These are phyloP conservation scores for Euglossa dilemma DNA, from an alignment of 1,140 invertebrate genomes.

Conservation along the genomic window DNA sequence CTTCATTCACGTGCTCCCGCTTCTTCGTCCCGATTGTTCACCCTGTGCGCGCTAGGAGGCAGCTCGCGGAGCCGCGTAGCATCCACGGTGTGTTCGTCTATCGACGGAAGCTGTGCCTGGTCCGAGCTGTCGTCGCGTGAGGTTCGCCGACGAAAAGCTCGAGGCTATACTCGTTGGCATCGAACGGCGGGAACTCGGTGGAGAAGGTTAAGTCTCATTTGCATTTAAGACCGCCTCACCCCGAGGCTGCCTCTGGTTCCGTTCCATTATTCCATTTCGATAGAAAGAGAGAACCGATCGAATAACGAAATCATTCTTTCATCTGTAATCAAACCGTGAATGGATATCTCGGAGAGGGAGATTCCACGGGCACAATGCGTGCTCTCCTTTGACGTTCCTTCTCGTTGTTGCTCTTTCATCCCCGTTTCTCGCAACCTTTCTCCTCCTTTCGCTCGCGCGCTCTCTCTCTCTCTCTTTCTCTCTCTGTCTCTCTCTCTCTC, in stretches of 20 bases:
- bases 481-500: background rate
- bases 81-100: background rate
- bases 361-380: constrained; percentile 16
- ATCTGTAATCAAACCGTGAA: constrained; percentile 10
- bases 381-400: constrained; percentile 8
- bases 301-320: constrained; percentile 22
- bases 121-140: background rate
- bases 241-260: background rate
- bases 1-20: background rate
- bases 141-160: too few relatives aligned
- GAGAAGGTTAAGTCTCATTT: constrained; percentile 9
- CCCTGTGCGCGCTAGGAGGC: background rate
- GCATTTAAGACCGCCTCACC: background rate
- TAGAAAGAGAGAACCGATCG: background rate
- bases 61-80: background rate
- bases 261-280: background rate
- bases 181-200: constrained; percentile 23
- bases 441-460: background rate
- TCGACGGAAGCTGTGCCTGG: too few relatives aligned
- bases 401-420: constrained; percentile 1
- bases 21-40: constrained; percentile 20
- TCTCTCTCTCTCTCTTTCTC: background rate
- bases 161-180: background rate
- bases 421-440: background rate
- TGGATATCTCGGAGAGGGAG: background rate